Evolutionary conservation across 2,888 invertebrate species (phyloP).

Genomic region (Rapana venosa): DNA sequence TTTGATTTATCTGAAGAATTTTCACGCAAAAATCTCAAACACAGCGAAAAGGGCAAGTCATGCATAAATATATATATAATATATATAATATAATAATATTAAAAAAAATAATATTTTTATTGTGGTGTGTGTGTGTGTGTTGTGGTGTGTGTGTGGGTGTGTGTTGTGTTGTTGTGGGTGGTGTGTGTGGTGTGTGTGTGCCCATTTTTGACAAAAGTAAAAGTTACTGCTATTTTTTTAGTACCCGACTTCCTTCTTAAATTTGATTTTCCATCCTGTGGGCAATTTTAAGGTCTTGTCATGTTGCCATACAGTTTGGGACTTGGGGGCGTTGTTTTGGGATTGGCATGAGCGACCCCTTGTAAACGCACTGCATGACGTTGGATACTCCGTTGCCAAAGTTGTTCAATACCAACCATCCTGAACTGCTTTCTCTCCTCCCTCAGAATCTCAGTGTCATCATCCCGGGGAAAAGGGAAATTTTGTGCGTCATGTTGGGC

Average conservation of each 20-base stretch:
- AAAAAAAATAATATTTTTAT: too few species aligned
- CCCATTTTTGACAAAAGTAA: too few species aligned
- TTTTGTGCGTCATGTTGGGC: not conserved
- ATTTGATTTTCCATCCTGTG: not conserved
- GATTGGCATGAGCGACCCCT: not conserved
- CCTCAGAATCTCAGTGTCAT: not conserved
- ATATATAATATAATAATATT: too few species aligned
- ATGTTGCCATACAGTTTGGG: not conserved
- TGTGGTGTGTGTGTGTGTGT: too few species aligned
- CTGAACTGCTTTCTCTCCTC: not conserved
- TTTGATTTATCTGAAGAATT: too few species aligned
- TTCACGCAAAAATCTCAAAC: too few species aligned
- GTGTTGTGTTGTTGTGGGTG: too few species aligned
- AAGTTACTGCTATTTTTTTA: too few species aligned
- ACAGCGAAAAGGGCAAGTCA: too few species aligned
- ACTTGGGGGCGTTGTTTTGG: not conserved
- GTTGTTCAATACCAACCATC: constrained; percentile 18
- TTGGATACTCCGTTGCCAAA: constrained; percentile 5
- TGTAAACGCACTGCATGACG: constrained; percentile 19
- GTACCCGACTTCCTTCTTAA: not conserved
- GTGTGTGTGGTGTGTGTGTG: too few species aligned
- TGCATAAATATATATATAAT: too few species aligned
- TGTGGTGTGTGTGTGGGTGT: too few species aligned
- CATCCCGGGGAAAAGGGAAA: not conserved
- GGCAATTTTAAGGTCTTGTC: not conserved